Base-by-base conservation (phyloP, 2,888 invertebrate species). In the Epistrophe eligans region DNA sequence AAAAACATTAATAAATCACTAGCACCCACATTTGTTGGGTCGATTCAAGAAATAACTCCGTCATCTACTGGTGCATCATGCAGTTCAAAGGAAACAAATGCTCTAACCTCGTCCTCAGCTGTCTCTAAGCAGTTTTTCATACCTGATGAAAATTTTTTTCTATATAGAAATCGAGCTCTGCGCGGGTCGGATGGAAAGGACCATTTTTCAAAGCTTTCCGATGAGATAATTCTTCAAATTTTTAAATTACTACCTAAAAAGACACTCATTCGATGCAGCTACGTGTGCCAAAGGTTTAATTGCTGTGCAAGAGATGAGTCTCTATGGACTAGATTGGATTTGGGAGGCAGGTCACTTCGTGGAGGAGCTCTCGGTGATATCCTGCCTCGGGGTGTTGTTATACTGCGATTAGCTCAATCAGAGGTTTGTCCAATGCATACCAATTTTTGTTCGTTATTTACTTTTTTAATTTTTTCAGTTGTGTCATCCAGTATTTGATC, bases 191-290 rank as follows among this genome's bases (percentile, higher is more conserved):
- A 90, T 71, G 91, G 91, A 7, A 91, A 90, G 93, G 96, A 97
- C 92, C 94, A 96, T 62, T 97, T 98, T 92, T 90, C 90, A 2
- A 94, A 94, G 19, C 93, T 98, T 10, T 97, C 98, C 0, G 98
- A 98, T 92, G 98, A 98, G 93, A 95, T 98, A 90, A 94, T 98
- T 57, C 93, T 98, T 28, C 94, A 95, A 88, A 96, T 99, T 72
- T 96, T 98, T 90, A 95, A 95, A 88, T 97, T 96, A 96, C 94
- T 98, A 72, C 97, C 97, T 0, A 98, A 97, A 90, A 94, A 95
- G 84, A 94, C 95, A 0, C 93, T 97, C n/a, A 94, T 95, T 0
- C 94, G 95, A 82, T 95, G 96, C 89, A 95, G 96, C 88, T 93
- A 95, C 89, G 96, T 97, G 57, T 97, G 96, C 92, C 95, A 95